Conservation (phyloP, 2,797 vertebrate species). For the Sphaeramia orbicularis region DNA sequence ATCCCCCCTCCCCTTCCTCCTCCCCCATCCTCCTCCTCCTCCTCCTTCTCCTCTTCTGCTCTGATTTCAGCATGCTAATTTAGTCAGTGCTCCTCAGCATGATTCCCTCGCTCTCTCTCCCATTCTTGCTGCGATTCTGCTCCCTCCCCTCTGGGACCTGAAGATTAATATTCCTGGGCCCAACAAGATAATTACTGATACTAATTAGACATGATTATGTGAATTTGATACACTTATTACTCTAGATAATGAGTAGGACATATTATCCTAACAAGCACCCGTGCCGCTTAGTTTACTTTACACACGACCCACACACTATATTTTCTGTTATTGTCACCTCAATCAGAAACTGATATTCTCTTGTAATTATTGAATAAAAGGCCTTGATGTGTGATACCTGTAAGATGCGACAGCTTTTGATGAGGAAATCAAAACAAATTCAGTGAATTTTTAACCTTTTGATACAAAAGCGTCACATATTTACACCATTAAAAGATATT, state of each 20-base stretch:
- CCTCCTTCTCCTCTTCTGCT: slow-evolving; percentile 61
- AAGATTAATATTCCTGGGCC: slow-evolving; percentile 96
- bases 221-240: slow-evolving; percentile 96
- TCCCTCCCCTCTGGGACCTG: slow-evolving; percentile 90
- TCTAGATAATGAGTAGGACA: slow-evolving; percentile 91
- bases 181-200: slow-evolving; percentile 99
- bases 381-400: slow-evolving; percentile 57
- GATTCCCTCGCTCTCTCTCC: slow-evolving; percentile 83
- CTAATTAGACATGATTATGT: slow-evolving; percentile 99
- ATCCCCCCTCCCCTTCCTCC: neutral
- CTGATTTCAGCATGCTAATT: slow-evolving; percentile 88
- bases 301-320: slow-evolving; percentile 77
- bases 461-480: neutral
- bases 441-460: slow-evolving; percentile 23
- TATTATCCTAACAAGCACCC: slow-evolving; percentile 90
- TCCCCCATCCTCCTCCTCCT: slow-evolving; percentile 28
- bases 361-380: slow-evolving; percentile 73
- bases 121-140: slow-evolving; percentile 83
- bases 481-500: slow-evolving; percentile 13
- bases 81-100: slow-evolving; percentile 85
- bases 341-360: slow-evolving; percentile 76
- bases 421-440: slow-evolving; percentile 50
- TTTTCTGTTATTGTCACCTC: slow-evolving; percentile 81
- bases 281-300: slow-evolving; percentile 87
- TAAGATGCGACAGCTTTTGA: slow-evolving; percentile 36